Evolutionary conservation across 1,140 invertebrate genomes (phyloP), one percentile per base, ranked within the genome.

Genomic region (Battus philenor): DNA sequence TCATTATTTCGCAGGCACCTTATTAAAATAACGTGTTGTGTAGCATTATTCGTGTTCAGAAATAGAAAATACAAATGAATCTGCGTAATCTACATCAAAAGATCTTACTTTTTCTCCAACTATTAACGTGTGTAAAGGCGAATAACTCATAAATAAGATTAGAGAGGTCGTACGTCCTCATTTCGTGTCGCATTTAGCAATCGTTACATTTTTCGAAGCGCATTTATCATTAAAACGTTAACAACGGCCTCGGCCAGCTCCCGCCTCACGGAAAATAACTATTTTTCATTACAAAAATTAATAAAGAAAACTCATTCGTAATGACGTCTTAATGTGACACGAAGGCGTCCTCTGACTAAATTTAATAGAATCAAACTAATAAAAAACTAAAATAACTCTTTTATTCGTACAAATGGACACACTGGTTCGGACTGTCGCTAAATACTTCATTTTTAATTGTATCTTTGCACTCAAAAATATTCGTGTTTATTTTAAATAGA

Each of bases 81-180:
- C 61, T 63, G 47, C 48, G 57, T 62, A 79, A 76, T 76, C 68
- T 68, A 75, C 68, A 65, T 81, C 74, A 80, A 78, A 80, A 56
- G 61, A 58, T 57, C 54, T 52, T 60, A 65, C 54, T 49, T 67
- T 64, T 65, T 65, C 54, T 58, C 36, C 48, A 62, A 65, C 73
- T 74, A 73, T 74, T 80, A 77, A 68, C 66, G 49, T 61, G 60
- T 72, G 67, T 71, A 76, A 77, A 68, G 56, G 38, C 41, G 63
- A 59, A 68, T 73, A 71, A 69, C 59, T 69, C 75, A 71, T 79
- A 76, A 79, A 82, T 72, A 74, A 74, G 62, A 73, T 71, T 68
- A 69, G 51, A 69, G 59, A 68, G 54, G 48, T 53, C 48, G 59
- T 63, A 69, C 62, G 65, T 78, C 63, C 72, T 68, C 74, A 75